A percentile compares a stretch with the other conserved stretches of the same genome.
phyloP scores from a whole-genome alignment of 2,888 invertebrate species.

The Watsonalla cultraria region DNA sequence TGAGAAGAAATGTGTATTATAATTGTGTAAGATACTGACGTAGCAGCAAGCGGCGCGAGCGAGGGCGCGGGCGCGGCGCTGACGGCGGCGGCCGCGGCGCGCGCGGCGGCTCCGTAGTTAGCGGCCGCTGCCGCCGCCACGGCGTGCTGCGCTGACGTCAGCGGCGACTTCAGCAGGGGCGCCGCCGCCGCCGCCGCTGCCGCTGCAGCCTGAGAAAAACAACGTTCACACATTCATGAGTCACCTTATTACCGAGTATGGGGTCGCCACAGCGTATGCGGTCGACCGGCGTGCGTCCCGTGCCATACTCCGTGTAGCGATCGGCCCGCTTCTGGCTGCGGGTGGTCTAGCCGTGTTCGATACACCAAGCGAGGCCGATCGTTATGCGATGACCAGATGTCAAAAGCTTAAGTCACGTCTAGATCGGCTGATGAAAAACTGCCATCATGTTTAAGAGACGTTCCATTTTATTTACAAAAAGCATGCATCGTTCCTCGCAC shows the following conservation, averaged over 20 bases:
- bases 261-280: constrained; percentile 57
- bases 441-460: constrained; percentile 24
- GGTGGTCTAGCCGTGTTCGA: neutral
- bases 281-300: constrained; percentile 3
- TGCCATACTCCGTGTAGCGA: neutral
- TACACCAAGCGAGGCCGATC: neutral
- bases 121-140: constrained; percentile 93
- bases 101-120: constrained; percentile 91
- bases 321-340: neutral
- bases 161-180: constrained; percentile 89
- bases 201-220: constrained; percentile 74
- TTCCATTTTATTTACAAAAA: constrained; percentile 19
- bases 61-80: constrained; percentile 83
- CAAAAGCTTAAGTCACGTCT: constrained; percentile 49
- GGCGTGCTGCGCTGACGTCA: constrained; percentile 91
- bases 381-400: constrained; percentile 23
- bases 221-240: constrained; percentile 15
- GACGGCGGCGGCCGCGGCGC: constrained; percentile 87
- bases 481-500: constrained; percentile 40
- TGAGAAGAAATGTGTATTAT: neutral
- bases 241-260: constrained; percentile 32
- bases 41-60: constrained; percentile 57
- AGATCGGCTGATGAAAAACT: constrained; percentile 33
- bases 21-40: constrained; percentile 35
- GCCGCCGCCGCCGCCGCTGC: constrained; percentile 87